A percentile compares a stretch with the other conserved stretches of the same genome.
These are phyloP conservation scores for Oryctes rhinoceros DNA, from an alignment of 1,140 invertebrate species.

Conservation along the genomic window DNA sequence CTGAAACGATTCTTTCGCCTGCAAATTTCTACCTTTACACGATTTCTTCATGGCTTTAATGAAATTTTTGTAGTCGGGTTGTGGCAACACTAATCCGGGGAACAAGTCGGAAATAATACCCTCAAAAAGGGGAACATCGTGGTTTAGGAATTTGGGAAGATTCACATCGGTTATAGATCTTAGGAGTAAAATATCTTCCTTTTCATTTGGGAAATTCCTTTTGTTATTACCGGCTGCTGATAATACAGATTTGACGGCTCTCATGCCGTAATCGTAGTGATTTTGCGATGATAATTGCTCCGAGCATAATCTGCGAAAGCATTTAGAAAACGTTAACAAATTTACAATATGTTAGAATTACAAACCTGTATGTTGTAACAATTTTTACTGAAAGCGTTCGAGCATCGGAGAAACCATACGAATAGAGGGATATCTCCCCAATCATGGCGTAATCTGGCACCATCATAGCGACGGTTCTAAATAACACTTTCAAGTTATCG, in stretches of 20 bases:
- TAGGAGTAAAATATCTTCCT: conserved; percentile 80
- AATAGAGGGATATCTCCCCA: conserved; percentile 90
- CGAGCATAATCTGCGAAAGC: conserved; percentile 73
- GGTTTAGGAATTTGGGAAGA: conserved; percentile 89
- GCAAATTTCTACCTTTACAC: conserved; percentile 73
- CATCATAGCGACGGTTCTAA: conserved; percentile 95
- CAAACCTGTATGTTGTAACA: conserved; percentile 77
- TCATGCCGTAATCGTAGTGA: conserved; percentile 92
- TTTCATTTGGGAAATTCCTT: conserved; percentile 81
- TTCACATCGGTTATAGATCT: conserved; percentile 92
- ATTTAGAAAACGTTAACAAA: background rate
- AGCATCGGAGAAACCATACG: conserved; percentile 86
- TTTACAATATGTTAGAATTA: background rate
- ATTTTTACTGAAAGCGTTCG: conserved; percentile 86
- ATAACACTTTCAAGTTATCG: conserved; percentile 90
- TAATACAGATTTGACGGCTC: conserved; percentile 84
- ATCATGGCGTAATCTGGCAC: conserved; percentile 93
- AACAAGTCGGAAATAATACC: conserved; percentile 94
- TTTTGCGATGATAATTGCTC: conserved; percentile 87
- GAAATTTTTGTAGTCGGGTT: conserved; percentile 76
- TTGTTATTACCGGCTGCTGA: conserved; percentile 88
- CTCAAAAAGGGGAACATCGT: conserved; percentile 89
- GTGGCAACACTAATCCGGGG: conserved; percentile 78
- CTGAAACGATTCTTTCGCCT: conserved; percentile 75
- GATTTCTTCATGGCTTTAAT: conserved; percentile 65